Evolutionary conservation across 2,797 vertebrate species (phyloP).

Genomic region (Rhynchonycteris naso): DNA sequence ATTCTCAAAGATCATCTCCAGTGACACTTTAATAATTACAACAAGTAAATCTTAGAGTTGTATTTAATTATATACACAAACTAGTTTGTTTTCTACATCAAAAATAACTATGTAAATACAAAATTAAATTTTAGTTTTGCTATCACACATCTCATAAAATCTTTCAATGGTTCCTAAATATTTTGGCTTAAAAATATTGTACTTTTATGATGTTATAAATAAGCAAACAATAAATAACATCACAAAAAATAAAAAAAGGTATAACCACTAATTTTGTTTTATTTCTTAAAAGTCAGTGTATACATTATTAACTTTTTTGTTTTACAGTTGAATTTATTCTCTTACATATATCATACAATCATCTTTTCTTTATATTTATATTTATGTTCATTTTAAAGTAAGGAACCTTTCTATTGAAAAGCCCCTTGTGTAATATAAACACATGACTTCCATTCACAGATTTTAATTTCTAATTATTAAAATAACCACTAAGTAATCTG

Average conservation of each 20-base stretch:
- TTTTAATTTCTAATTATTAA: conserved; percentile 50
- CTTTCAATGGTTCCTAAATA: conserved; percentile 22
- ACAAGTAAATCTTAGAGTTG: not conserved
- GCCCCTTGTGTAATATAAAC: not conserved
- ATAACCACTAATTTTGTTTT: conserved; percentile 9
- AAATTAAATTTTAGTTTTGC: conserved; percentile 43
- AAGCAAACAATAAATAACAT: conserved; percentile 16
- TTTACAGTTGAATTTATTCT: not conserved
- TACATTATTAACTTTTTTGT: not conserved
- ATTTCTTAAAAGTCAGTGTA: conserved; percentile 17
- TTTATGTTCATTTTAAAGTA: conserved; percentile 13
- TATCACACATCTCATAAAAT: conserved; percentile 38
- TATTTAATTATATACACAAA: conserved; percentile 40
- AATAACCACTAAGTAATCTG: conserved; percentile 6
- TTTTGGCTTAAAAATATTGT: conserved; percentile 48
- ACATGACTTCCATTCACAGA: not conserved
- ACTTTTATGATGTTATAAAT: conserved; percentile 17
- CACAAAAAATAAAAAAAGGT: not conserved
- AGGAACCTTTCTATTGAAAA: not conserved
- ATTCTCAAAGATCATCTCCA: not conserved
- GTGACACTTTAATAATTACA: not conserved
- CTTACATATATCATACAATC: not conserved
- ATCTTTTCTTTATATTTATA: not conserved
- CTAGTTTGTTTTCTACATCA: conserved; percentile 16
- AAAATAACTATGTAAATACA: not conserved